phyloP scores from a whole-genome alignment of 2,888 invertebrate genomes.

The Pseudococcus jackbeardsleyi region DNA sequence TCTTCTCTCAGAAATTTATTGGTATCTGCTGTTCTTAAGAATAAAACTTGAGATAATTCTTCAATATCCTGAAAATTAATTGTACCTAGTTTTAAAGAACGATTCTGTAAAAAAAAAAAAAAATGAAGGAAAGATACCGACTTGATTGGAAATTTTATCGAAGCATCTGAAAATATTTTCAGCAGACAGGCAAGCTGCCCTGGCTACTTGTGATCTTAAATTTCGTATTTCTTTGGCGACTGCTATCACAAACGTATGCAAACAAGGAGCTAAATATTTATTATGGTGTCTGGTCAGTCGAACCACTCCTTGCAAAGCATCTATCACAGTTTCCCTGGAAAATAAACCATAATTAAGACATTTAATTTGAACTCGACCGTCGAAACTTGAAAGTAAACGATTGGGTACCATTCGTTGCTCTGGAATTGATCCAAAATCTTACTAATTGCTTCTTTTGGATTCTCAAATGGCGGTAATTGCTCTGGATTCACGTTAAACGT shows the following conservation, averaged over 20 bases:
- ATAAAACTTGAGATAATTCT: conserved; percentile 83
- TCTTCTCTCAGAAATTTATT: conserved; percentile 93
- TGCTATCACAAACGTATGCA: conserved; percentile 78
- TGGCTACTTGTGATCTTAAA: conserved; percentile 91
- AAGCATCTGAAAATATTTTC: conserved; percentile 83
- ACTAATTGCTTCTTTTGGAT: conserved; percentile 77
- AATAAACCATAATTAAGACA: background rate
- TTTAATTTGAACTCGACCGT: background rate
- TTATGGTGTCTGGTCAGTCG: conserved; percentile 79
- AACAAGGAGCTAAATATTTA: conserved; percentile 74
- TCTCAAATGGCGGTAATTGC: conserved; percentile 73
- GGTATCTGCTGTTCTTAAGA: conserved; percentile 92
- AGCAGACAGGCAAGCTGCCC: conserved; percentile 87
- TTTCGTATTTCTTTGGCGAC: conserved; percentile 86
- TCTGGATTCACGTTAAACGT: conserved; percentile 67
- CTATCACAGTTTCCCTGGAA: conserved; percentile 80
- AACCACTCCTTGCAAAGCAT: conserved; percentile 79
- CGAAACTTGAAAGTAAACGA: conserved; percentile 35
- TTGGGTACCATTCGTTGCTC: conserved; percentile 79
- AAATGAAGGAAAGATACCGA: conserved; percentile 69
- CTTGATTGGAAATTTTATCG: conserved; percentile 74
- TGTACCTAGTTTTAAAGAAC: too few species aligned
- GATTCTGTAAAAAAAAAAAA: too few species aligned
- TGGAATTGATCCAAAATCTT: conserved; percentile 79
- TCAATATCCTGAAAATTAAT: conserved; percentile 80